Base-by-base conservation (phyloP, 2,888 invertebrate species). In the Tortrix viridana region DNA sequence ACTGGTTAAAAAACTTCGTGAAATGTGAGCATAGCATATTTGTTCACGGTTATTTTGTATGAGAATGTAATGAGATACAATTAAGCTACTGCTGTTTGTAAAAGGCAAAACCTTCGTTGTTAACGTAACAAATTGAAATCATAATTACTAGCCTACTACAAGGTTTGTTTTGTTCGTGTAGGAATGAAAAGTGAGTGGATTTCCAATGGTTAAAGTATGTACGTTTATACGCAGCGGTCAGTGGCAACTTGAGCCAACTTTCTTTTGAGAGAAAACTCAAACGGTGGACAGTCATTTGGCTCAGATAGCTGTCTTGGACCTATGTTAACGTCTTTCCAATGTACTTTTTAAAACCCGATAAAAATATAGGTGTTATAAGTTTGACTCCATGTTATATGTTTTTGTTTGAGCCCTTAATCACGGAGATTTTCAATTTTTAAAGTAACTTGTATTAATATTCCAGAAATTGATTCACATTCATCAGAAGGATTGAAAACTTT, bases 41-140 rank as follows among this genome's bases (percentile, higher is more conserved):
- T n/a, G 38, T 5, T 14, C 12, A 12, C 9, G 32, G 32, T 3
- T 32, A 5, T 41, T 6, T 16, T 3, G 14, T 41, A 41, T 41
- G 41, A 16, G 4, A 41, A 41, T 41, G 1, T 41, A 16, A n/a
- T 41, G 41, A n/a, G 4, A 41, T 41, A 41, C n/a, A 16, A 41
- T 32, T 19, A 19, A 19, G n/a, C 50, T 37, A 37, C 44, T 6
- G 37, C 16, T 12, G 32, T 6, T 43, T 14, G 55, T 61, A 61
- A 61, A 61, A 61, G 61, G 48, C 5, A 61, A 55, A 55, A 48
- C 55, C 49, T 61, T 55, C 55, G 37, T 19, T 38, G 16, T 49
- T n/a, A 55, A 43, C 23, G 32, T 48, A 19, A 32, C 26, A 9
- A 43, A 50, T 19, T 22, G 26, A 41, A 50, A 61, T 61, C 55